Evolutionary conservation across 1,140 invertebrate genomes (phyloP).

Genomic region (Heterodera schachtii): DNA sequence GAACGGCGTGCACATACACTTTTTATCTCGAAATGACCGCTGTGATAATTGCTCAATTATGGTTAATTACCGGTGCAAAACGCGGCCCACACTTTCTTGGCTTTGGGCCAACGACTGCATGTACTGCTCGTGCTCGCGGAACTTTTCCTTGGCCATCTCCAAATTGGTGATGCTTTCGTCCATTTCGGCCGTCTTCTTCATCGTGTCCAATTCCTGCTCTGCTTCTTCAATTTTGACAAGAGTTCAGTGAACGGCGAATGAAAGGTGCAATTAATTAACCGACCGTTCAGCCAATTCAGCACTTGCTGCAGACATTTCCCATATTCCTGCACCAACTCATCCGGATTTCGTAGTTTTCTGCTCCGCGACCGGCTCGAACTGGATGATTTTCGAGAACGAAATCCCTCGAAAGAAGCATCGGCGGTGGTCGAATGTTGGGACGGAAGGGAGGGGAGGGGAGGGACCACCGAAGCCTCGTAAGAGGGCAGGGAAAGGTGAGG

Average conservation of each 20-base stretch:
- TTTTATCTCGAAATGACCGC: too few species aligned
- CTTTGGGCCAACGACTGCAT: slow-evolving; percentile 61
- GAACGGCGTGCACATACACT: not conserved
- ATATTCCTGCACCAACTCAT: slow-evolving; percentile 57
- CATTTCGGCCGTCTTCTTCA: slow-evolving; percentile 22
- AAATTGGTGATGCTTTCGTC: slow-evolving; percentile 46
- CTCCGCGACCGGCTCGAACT: slow-evolving; percentile 46
- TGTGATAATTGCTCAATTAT: not conserved
- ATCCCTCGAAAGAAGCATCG: slow-evolving; percentile 30
- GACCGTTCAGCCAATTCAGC: slow-evolving; percentile 26
- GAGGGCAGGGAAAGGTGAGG: not conserved
- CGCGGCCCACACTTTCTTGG: slow-evolving; percentile 61
- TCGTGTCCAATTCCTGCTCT: slow-evolving; percentile 35
- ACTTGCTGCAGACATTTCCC: slow-evolving; percentile 55
- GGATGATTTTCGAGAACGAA: slow-evolving; percentile 58
- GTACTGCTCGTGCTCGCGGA: slow-evolving; percentile 61
- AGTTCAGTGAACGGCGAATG: slow-evolving; percentile 2
- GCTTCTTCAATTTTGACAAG: slow-evolving; percentile 27
- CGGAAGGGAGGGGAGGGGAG: slow-evolving; percentile 7
- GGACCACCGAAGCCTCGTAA: slow-evolving; percentile 23
- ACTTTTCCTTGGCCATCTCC: slow-evolving; percentile 53
- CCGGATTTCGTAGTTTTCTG: slow-evolving; percentile 44
- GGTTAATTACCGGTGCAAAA: slow-evolving; percentile 51
- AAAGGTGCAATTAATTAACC: not conserved
- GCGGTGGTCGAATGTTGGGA: not conserved